A percentile compares a stretch with the other conserved stretches of the same genome.
phyloP scores from a whole-genome alignment of 2,113 vertebrate genomes.

The Ginglymostoma cirratum region DNA sequence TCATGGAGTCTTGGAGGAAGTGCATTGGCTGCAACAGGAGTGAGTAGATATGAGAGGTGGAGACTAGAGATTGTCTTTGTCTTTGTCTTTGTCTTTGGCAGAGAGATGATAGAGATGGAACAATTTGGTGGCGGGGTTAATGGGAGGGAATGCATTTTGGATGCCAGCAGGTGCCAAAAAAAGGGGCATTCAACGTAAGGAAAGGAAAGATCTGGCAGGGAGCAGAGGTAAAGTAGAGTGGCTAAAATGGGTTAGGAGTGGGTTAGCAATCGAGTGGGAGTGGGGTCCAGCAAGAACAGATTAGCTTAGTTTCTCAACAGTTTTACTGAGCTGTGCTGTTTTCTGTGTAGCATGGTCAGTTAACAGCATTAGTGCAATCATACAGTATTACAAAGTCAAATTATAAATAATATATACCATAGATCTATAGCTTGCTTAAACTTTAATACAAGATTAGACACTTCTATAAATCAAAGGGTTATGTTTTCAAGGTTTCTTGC shows the following conservation, averaged over 20 bases:
- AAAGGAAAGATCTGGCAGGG: not conserved
- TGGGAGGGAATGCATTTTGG: not conserved
- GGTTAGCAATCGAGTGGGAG: not conserved
- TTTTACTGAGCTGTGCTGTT: not conserved
- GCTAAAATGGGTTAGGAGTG: not conserved
- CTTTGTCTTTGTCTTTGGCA: not conserved
- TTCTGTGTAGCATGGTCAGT: not conserved
- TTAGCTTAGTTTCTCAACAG: not conserved
- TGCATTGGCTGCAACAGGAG: not conserved
- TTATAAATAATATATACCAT: conserved; percentile 30
- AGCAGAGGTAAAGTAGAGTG: not conserved
- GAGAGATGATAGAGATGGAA: not conserved
- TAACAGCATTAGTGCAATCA: not conserved
- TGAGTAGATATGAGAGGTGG: not conserved
- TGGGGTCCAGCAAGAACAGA: too few relatives aligned
- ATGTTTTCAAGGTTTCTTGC: conserved; percentile 11
- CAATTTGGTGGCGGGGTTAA: not conserved
- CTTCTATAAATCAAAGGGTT: conserved; percentile 16
- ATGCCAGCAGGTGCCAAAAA: not conserved
- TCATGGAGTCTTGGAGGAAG: not conserved
- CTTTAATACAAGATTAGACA: not conserved
- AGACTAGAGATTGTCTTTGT: not conserved
- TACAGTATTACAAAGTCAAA: not conserved
- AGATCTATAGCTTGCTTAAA: conserved; percentile 20
- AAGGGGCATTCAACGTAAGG: not conserved